These are phyloP conservation scores for Dasysyrphus tricinctus DNA, from an alignment of 2,888 invertebrate species.

Conservation along the genomic window DNA sequence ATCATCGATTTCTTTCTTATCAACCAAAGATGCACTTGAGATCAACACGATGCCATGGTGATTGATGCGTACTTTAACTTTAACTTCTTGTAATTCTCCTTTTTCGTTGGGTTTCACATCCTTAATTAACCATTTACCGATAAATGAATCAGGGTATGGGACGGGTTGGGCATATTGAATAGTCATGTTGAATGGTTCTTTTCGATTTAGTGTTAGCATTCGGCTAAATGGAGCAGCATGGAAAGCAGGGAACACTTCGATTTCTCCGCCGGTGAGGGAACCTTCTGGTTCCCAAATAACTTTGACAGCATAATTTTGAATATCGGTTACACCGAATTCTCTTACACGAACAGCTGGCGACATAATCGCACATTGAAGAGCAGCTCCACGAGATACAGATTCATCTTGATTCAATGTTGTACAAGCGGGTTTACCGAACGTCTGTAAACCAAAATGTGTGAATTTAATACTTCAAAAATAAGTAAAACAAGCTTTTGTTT, in stretches of 20 bases:
- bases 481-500: neutral
- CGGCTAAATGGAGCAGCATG: slow-evolving; percentile 97
- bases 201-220: slow-evolving; percentile 95
- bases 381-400: slow-evolving; percentile 97
- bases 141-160: slow-evolving; percentile 90
- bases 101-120: slow-evolving; percentile 94
- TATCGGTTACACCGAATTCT: slow-evolving; percentile 97
- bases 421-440: slow-evolving; percentile 93
- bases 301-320: slow-evolving; percentile 94
- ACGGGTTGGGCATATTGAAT: slow-evolving; percentile 92
- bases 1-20: slow-evolving; percentile 87
- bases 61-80: slow-evolving; percentile 97
- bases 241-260: slow-evolving; percentile 95
- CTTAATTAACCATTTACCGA: slow-evolving; percentile 92
- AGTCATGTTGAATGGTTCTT: slow-evolving; percentile 93
- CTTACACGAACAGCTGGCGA: slow-evolving; percentile 98
- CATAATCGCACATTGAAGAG: slow-evolving; percentile 97
- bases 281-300: slow-evolving; percentile 91
- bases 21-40: slow-evolving; percentile 92
- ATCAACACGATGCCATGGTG: slow-evolving; percentile 96
- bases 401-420: slow-evolving; percentile 99
- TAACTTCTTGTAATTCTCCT: slow-evolving; percentile 97
- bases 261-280: slow-evolving; percentile 88
- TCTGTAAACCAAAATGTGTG: slow-evolving; percentile 78
- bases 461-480: neutral